These are phyloP conservation scores for Parnassius glacialis DNA, from an alignment of 2,888 invertebrate species.

Conservation along the genomic window DNA sequence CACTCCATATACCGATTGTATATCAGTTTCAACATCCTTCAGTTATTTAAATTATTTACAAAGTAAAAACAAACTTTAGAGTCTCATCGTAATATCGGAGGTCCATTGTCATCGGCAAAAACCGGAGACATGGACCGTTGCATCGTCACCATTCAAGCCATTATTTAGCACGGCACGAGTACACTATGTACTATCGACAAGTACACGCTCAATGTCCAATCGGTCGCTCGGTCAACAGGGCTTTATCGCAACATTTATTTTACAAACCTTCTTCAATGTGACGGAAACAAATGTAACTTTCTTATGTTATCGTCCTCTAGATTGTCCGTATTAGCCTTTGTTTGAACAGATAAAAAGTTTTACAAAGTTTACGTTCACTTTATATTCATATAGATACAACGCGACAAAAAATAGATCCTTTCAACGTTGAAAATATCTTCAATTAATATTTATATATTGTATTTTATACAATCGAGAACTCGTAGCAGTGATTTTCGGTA, in stretches of 20 bases:
- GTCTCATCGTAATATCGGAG: neutral
- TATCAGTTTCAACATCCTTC: no score
- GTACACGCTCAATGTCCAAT: constrained; percentile 11
- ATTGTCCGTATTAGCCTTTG: constrained; percentile 14
- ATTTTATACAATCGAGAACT: no score
- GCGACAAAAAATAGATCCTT: constrained; percentile 4
- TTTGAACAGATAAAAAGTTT: constrained; percentile 17
- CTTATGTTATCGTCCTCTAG: constrained; percentile 19
- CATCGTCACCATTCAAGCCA: neutral
- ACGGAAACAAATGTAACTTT: constrained; percentile 20
- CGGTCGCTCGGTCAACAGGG: constrained; percentile 9
- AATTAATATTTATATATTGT: no score
- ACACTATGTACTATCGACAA: constrained; percentile 4
- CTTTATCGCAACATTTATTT: constrained; percentile 23
- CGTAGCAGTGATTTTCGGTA: no score
- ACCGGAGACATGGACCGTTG: constrained; percentile 8
- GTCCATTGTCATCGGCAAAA: constrained; percentile 6
- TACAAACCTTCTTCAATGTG: constrained; percentile 26
- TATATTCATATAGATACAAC: constrained; percentile 4
- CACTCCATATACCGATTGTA: no score
- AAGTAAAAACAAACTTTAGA: neutral
- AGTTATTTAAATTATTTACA: no score
- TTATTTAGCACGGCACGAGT: neutral
- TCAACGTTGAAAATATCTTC: neutral
- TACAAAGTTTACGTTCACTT: constrained; percentile 6